Evolutionary conservation across 2,113 vertebrate genomes (phyloP).

Genomic region (Calypte anna): DNA sequence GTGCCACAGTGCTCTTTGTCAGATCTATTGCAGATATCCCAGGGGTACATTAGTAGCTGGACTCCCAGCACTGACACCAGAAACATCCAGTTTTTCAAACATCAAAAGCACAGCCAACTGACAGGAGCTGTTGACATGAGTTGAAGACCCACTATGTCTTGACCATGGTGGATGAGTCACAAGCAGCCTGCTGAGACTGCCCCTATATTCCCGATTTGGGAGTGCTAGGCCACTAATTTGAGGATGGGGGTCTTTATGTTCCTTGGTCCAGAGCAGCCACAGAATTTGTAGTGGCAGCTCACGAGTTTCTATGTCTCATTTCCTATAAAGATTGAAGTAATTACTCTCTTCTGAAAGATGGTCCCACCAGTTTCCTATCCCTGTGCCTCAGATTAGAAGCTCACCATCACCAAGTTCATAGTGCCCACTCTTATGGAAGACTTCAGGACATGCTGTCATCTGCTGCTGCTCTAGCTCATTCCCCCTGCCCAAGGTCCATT

Average conservation of each 20-base stretch:
- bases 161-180: fast-evolving
- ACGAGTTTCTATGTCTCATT: background rate
- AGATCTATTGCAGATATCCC: background rate
- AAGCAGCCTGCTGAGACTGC: background rate
- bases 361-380: background rate
- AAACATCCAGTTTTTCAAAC: background rate
- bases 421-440: background rate
- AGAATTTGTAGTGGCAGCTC: background rate
- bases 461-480: background rate
- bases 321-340: fast-evolving
- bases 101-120: background rate
- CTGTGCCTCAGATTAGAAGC: background rate
- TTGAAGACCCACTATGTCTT: background rate
- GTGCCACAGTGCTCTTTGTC: background rate
- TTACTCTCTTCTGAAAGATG: background rate
- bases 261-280: background rate
- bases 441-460: background rate
- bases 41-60: background rate
- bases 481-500: too few relatives aligned
- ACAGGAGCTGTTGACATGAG: background rate
- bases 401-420: background rate
- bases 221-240: background rate
- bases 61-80: background rate
- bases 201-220: background rate
- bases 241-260: background rate